Conservation (phyloP, 2,888 invertebrate genomes). For the Microctonus hyperodae region DNA sequence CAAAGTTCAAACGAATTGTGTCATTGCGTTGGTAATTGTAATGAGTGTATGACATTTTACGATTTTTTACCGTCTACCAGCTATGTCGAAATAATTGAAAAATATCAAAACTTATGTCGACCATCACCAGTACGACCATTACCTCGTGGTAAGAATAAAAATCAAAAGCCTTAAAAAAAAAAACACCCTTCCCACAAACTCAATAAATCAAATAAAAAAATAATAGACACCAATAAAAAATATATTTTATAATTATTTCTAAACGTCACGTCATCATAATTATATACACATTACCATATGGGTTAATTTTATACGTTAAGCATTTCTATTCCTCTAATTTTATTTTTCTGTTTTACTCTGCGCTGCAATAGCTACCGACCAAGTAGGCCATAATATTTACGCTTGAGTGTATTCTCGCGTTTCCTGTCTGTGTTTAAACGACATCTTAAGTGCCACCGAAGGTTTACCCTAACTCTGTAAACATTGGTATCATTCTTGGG, state of each 20-base stretch:
- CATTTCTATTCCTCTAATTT: constrained; percentile 16
- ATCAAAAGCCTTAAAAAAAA: neutral
- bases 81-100: constrained; percentile 42
- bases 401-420: constrained; percentile 58
- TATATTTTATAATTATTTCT: neutral
- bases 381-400: constrained; percentile 61
- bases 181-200: neutral
- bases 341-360: neutral
- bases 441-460: constrained; percentile 60
- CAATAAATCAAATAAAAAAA: neutral
- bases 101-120: constrained; percentile 48
- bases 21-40: constrained; percentile 47
- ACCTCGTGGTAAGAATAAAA: constrained; percentile 49
- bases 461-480: constrained; percentile 56
- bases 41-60: constrained; percentile 45
- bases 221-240: neutral
- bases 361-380: constrained; percentile 40
- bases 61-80: constrained; percentile 38
- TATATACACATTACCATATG: constrained; percentile 34
- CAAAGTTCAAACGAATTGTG: constrained; percentile 30
- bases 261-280: constrained; percentile 34
- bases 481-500: constrained; percentile 50
- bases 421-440: constrained; percentile 62
- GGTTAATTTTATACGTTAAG: constrained; percentile 19
- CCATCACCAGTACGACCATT: constrained; percentile 52